Evolutionary conservation across 1,140 invertebrate genomes (phyloP).

Genomic region (Chymomyza costata): DNA sequence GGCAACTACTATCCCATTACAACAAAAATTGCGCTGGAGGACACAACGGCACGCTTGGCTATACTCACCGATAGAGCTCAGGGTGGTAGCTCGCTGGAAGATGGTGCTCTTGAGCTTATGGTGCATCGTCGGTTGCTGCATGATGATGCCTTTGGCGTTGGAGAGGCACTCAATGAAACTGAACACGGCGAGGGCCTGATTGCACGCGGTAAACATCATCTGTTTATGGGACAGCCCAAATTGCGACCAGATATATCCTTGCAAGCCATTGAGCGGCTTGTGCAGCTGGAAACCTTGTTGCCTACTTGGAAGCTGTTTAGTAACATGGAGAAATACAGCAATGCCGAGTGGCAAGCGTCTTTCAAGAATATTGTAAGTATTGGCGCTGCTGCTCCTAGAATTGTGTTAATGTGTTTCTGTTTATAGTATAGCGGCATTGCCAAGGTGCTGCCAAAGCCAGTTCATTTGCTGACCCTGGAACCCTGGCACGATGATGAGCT

Average conservation of each 20-base stretch:
- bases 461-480: constrained; percentile 91
- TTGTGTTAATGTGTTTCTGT: background rate
- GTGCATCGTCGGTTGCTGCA: constrained; percentile 89
- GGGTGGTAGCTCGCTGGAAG: constrained; percentile 88
- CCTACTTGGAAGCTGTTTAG: constrained; percentile 71
- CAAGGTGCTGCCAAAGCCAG: constrained; percentile 82
- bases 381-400: no score
- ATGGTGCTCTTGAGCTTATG: constrained; percentile 88
- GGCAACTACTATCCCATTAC: constrained; percentile 97
- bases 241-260: constrained; percentile 54
- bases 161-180: constrained; percentile 93
- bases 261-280: constrained; percentile 48
- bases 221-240: constrained; percentile 78
- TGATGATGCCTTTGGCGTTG: constrained; percentile 97
- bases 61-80: constrained; percentile 91
- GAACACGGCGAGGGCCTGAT: constrained; percentile 86
- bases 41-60: constrained; percentile 77
- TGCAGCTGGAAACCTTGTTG: constrained; percentile 50
- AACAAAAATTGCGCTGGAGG: constrained; percentile 83
- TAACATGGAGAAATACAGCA: constrained; percentile 38
- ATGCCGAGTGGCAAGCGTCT: constrained; percentile 39
- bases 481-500: constrained; percentile 84
- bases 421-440: constrained; percentile 74
- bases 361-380: constrained; percentile 54
- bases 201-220: constrained; percentile 84